Base-by-base conservation (phyloP, 2,113 vertebrate species). In the Eleginops maclovinus region DNA sequence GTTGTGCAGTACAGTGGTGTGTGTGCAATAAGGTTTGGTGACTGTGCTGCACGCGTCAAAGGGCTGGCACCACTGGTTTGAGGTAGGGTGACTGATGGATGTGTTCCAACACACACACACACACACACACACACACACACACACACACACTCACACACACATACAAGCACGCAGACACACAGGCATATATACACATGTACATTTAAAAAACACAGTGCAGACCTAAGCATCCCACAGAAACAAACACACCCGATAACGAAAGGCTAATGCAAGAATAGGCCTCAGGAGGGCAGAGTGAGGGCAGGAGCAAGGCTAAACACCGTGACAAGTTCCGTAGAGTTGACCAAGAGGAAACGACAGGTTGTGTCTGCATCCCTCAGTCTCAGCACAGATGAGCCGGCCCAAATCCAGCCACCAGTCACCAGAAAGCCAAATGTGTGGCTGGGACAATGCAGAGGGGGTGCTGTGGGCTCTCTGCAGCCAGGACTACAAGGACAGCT, bases 1-100 rank as follows among this genome's bases (percentile, higher is more conserved):
- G 81, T 86, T 90, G 90, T 91, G 90, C 87, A 90, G 91, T 86
- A 91, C 88, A 91, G 90, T 91, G 89, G 87, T 85, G 90, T 89
- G 88, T 93, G 88, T 91, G 91, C 84, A 90, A 87, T 89, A 89
- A 90, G 88, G 88, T 91, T 89, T 87, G 89, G 90, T 87, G 88
- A 92, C 87, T 87, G 83, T 89, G 85, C 88, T 92, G 91, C 91
- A 91, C 83, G 88, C 75, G 88, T 91, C 86, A 85, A 91, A 92
- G 87, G 85, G 88, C 91, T 93, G 93, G 93, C 93, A 93, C 92
- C 87, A 90, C 93, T 94, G 93, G 94, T 91, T 89, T 95, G 94
- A 95, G 94, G 94, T 94, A 95, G 93, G 93, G 91, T 87, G 93
- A 95, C 92, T 90, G 86, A 91, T 91, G 88, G 86, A 92, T 93